Conservation (phyloP, 2,113 vertebrate species). For the Archocentrus centrarchus region DNA sequence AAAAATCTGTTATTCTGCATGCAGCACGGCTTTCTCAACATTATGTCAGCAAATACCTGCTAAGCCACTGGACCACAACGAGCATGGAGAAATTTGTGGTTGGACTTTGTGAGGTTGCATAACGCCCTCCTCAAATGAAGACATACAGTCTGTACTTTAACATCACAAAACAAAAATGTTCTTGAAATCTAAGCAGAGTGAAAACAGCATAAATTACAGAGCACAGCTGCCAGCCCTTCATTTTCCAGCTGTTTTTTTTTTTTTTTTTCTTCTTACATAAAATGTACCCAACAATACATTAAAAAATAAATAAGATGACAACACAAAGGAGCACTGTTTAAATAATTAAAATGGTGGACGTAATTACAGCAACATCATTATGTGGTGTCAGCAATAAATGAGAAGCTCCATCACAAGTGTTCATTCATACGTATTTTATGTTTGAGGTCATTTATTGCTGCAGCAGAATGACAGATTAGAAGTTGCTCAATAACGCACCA, state of each 20-base stretch:
- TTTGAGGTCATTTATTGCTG: background rate
- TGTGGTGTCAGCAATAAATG: background rate
- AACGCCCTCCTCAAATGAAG: background rate
- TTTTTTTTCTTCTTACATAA: background rate
- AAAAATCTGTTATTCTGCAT: background rate
- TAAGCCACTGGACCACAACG: background rate
- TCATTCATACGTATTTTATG: background rate
- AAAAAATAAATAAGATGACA: background rate
- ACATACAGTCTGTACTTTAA: background rate
- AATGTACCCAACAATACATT: background rate
- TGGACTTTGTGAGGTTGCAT: background rate
- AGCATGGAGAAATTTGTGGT: background rate
- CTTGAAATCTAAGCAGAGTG: background rate
- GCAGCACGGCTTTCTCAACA: background rate
- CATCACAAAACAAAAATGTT: background rate
- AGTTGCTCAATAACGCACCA: constrained; percentile 1
- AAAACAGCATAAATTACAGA: background rate
- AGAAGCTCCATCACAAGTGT: background rate
- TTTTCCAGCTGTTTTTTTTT: too few species aligned
- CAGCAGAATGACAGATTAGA: background rate
- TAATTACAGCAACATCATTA: background rate
- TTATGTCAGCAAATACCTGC: constrained; percentile 6
- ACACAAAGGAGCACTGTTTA: background rate
- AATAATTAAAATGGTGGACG: background rate
- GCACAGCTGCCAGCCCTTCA: background rate